Conservation (phyloP, 2,113 vertebrate species). For the Azemiops feae region DNA sequence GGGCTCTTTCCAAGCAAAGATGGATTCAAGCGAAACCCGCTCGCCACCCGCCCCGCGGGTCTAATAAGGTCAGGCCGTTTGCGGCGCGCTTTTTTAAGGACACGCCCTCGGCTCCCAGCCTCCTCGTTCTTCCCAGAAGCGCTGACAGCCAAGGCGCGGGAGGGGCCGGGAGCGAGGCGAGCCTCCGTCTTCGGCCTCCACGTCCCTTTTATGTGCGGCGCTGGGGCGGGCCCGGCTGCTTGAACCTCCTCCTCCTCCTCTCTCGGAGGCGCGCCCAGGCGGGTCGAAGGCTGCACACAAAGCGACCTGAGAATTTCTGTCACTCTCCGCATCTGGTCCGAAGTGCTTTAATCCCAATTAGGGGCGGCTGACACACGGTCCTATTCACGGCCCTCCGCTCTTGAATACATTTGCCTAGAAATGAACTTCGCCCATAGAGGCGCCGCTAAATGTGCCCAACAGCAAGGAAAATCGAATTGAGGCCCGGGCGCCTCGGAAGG, state of each 20-base stretch:
- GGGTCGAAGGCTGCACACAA: constrained; percentile 89
- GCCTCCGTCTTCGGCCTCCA: background rate
- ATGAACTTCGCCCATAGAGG: constrained; percentile 97
- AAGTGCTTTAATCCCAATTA: constrained; percentile 99
- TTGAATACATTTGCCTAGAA: constrained; percentile 99
- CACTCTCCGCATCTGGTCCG: constrained; percentile 94
- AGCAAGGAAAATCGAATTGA: constrained; percentile 99
- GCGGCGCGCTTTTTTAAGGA: background rate
- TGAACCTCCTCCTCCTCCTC: constrained; percentile 57
- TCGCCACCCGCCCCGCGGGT: background rate
- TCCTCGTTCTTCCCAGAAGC: background rate
- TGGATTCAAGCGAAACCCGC: background rate
- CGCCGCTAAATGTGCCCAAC: constrained; percentile 91
- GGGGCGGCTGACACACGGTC: constrained; percentile 98
- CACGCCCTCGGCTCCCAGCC: too few relatives aligned
- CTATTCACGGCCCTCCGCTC: constrained; percentile 87
- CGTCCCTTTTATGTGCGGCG: constrained; percentile 68
- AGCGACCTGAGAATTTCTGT: constrained; percentile 93
- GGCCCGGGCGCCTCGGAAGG: constrained; percentile 84
- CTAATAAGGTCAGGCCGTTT: background rate
- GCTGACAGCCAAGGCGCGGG: constrained; percentile 1
- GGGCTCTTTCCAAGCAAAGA: background rate
- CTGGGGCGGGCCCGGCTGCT: constrained; percentile 54
- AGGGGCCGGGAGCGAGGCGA: background rate
- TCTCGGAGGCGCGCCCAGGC: constrained; percentile 70